phyloP scores from a whole-genome alignment of 2,888 invertebrate genomes.

The Mystacides longicornis region DNA sequence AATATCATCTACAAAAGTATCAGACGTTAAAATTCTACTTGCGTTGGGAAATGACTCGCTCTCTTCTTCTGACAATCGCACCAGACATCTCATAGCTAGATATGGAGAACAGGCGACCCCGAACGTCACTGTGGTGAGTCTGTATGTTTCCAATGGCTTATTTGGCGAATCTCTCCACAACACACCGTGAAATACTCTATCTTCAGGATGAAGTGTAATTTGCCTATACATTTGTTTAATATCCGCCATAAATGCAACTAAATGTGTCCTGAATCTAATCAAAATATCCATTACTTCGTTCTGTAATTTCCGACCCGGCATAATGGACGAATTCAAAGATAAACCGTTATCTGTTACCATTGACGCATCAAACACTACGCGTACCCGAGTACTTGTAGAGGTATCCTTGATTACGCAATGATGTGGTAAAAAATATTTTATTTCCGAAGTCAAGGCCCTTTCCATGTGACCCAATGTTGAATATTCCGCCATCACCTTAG shows the following conservation, averaged over 20 bases:
- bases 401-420: background rate
- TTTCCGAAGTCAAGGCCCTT: background rate
- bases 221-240: background rate
- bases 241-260: background rate
- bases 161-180: background rate
- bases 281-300: background rate
- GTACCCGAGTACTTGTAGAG: background rate
- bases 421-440: background rate
- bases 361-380: conserved; percentile 1
- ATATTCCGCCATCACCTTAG: background rate
- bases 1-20: background rate
- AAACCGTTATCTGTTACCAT: background rate
- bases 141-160: background rate
- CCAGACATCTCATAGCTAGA: background rate
- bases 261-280: background rate
- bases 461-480: background rate
- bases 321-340: background rate
- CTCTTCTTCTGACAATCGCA: background rate
- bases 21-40: background rate
- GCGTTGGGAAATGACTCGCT: background rate
- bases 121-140: background rate
- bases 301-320: background rate
- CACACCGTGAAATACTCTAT: background rate
- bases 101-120: background rate
- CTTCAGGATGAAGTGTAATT: background rate